phyloP scores from a whole-genome alignment of 1,140 invertebrate genomes.

The Drosophila malerkotliana region DNA sequence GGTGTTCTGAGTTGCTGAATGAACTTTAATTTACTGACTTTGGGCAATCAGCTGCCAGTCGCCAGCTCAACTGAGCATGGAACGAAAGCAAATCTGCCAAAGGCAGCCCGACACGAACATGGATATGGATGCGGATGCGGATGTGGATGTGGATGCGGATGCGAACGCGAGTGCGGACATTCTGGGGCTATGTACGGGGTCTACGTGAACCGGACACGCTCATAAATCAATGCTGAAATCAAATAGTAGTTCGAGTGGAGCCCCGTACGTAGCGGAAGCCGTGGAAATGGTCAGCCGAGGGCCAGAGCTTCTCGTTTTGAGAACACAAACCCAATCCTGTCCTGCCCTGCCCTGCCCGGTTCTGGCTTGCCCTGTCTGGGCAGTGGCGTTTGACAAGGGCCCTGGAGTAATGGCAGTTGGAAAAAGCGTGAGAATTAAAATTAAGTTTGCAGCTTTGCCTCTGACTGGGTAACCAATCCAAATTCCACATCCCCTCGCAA shows the following conservation, averaged over 20 bases:
- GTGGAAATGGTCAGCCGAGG: constrained; percentile 70
- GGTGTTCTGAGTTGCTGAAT: constrained; percentile 40
- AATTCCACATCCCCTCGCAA: background rate
- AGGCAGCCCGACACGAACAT: constrained; percentile 53
- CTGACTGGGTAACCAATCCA: constrained; percentile 21
- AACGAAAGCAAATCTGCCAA: constrained; percentile 69
- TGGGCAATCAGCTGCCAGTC: constrained; percentile 78
- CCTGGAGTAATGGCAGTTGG: constrained; percentile 57
- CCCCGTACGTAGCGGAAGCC: constrained; percentile 57
- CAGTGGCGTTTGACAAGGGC: constrained; percentile 64
- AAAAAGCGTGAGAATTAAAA: constrained; percentile 74
- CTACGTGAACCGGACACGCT: constrained; percentile 78
- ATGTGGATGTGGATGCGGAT: constrained; percentile 27
- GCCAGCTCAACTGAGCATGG: constrained; percentile 46
- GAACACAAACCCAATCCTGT: background rate
- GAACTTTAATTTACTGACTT: constrained; percentile 82
- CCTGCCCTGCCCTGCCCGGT: background rate
- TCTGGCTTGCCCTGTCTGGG: background rate
- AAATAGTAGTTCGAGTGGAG: constrained; percentile 68
- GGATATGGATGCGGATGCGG: constrained; percentile 12
- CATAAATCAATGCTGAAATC: constrained; percentile 83
- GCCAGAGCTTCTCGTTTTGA: constrained; percentile 12
- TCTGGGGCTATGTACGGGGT: constrained; percentile 38
- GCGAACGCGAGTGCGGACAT: constrained; percentile 18
- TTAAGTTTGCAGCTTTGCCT: constrained; percentile 59